These are phyloP conservation scores for Apotomis capreana DNA, from an alignment of 2,888 invertebrate species.

Conservation along the genomic window DNA sequence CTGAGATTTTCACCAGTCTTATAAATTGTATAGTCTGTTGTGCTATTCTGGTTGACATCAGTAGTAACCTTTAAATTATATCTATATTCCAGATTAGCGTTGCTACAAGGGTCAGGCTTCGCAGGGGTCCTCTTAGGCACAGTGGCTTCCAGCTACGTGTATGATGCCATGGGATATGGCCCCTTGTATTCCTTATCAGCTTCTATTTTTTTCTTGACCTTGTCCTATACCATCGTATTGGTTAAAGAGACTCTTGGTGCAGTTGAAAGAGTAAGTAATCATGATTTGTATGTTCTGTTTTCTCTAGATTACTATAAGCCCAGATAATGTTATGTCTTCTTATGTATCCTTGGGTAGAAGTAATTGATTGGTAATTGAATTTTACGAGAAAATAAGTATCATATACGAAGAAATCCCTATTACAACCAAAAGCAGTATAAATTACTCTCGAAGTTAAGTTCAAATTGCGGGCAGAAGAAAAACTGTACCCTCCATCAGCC, in stretches of 20 bases:
- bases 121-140: slow-evolving; percentile 39
- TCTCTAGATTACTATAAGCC: background rate
- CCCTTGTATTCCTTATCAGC: slow-evolving; percentile 34
- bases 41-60: background rate
- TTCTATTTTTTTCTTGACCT: slow-evolving; percentile 28
- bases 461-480: no score
- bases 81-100: slow-evolving; percentile 36
- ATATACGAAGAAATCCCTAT: no score
- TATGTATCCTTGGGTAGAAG: background rate
- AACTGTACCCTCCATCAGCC: no score
- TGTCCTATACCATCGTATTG: slow-evolving; percentile 35
- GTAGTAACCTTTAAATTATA: background rate
- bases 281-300: no score
- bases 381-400: no score
- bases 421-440: no score
- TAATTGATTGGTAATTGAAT: no score
- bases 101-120: slow-evolving; percentile 41
- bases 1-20: no score
- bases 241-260: slow-evolving; percentile 39
- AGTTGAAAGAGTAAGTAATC: slow-evolving; percentile 29
- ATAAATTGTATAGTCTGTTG: no score
- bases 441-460: no score
- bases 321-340: background rate
- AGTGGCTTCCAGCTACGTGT: slow-evolving; percentile 38
- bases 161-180: slow-evolving; percentile 38